These are phyloP conservation scores for Rhineura floridana DNA, from an alignment of 2,113 vertebrate genomes.

Conservation along the genomic window DNA sequence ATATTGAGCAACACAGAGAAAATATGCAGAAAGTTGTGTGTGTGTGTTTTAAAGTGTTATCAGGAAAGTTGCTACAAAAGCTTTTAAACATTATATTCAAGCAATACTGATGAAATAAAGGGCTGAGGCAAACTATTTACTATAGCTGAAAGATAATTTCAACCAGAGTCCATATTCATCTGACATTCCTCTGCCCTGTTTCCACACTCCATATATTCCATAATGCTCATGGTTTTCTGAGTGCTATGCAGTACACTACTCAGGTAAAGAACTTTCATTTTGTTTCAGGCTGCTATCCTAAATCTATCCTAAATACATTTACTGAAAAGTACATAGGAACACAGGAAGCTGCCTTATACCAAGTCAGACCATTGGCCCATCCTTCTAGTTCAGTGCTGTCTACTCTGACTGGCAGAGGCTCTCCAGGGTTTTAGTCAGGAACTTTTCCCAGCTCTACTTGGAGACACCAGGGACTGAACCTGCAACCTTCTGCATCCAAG, in stretches of 20 bases:
- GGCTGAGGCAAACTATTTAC: not conserved
- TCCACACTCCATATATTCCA: not conserved
- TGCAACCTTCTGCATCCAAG: too few species aligned
- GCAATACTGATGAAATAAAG: not conserved
- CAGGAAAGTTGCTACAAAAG: not conserved
- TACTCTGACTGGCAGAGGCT: too few species aligned
- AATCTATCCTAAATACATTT: too few species aligned
- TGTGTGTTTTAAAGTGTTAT: not conserved
- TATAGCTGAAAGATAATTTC: not conserved
- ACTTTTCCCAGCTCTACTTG: too few species aligned
- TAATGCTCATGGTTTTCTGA: not conserved
- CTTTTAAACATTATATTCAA: not conserved
- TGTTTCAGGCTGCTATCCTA: not conserved
- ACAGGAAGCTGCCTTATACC: too few species aligned
- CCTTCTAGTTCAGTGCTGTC: too few species aligned
- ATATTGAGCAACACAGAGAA: not conserved
- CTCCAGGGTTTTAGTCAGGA: too few species aligned
- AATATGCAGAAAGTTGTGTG: not conserved
- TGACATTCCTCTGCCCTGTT: not conserved
- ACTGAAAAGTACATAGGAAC: too few species aligned
- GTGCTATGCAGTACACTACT: not conserved
- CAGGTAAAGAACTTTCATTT: not conserved
- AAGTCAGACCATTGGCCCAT: too few species aligned
- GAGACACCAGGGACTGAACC: too few species aligned
- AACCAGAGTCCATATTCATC: not conserved